These are phyloP conservation scores for Ectobius pallidus DNA, from an alignment of 2,888 invertebrate genomes.

Conservation along the genomic window DNA sequence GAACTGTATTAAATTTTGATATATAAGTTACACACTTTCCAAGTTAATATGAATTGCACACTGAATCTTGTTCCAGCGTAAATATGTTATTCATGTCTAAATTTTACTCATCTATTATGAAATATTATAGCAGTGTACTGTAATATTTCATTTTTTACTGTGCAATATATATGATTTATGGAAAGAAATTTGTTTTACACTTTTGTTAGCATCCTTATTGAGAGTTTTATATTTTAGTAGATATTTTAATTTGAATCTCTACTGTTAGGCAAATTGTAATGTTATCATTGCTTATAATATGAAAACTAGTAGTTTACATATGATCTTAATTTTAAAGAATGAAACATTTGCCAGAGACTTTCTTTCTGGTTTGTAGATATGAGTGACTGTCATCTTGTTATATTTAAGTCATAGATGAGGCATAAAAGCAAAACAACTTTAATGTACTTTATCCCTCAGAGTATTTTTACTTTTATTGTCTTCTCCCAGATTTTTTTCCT, in stretches of 20 bases:
- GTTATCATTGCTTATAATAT: conserved; percentile 2
- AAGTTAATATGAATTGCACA: background rate
- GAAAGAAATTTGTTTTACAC: background rate
- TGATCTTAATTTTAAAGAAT: background rate
- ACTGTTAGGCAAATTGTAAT: background rate
- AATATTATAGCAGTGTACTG: background rate
- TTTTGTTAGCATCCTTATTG: background rate
- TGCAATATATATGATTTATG: conserved; percentile 15
- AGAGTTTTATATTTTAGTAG: background rate
- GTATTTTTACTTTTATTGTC: conserved; percentile 36
- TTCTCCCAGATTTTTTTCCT: conserved; percentile 26
- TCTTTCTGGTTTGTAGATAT: conserved; percentile 1
- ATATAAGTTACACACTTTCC: background rate
- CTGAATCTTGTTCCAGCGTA: background rate
- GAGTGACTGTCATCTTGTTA: conserved; percentile 21
- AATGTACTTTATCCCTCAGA: conserved; percentile 35
- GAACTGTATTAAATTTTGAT: background rate
- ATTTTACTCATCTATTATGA: conserved; percentile 15
- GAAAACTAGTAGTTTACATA: background rate
- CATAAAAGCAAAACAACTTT: conserved; percentile 4
- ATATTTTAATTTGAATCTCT: background rate
- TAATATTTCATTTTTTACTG: conserved; percentile 17
- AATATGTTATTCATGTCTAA: conserved; percentile 3
- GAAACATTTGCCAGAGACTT: background rate
- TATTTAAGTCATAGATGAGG: conserved; percentile 13